Percentiles rank a stretch among this genome's conserved stretches.
These are phyloP conservation scores for Xylota segnis DNA, from an alignment of 2,888 invertebrate species.

Conservation along the genomic window DNA sequence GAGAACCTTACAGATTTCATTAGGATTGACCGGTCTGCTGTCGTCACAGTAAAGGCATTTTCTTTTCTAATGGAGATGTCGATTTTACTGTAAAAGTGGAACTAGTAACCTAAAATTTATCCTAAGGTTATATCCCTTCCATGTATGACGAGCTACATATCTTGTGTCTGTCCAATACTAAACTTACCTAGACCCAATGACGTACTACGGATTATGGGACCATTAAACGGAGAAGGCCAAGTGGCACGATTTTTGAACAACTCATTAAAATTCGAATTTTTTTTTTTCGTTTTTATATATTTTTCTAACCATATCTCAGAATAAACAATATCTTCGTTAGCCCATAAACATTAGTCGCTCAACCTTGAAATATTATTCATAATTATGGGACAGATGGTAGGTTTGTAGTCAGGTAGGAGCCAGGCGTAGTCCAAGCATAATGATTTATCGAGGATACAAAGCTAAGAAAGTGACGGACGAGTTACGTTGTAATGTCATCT, in stretches of 20 bases:
- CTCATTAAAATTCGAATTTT: slow-evolving; percentile 8
- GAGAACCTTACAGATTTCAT: no score
- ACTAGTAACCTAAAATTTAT: no score
- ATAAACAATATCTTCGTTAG: neutral
- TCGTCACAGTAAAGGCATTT: no score
- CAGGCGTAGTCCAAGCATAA: neutral
- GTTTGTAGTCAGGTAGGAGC: neutral
- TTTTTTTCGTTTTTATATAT: neutral
- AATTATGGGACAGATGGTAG: neutral
- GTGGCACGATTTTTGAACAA: neutral
- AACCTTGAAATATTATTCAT: slow-evolving; percentile 20
- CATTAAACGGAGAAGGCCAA: slow-evolving; percentile 7
- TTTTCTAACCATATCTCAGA: neutral
- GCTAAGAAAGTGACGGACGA: neutral
- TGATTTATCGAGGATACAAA: slow-evolving; percentile 8
- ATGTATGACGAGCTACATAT: no score
- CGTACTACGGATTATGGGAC: neutral
- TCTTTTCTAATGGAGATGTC: no score
- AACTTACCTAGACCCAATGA: neutral
- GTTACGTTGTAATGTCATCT: slow-evolving; percentile 5
- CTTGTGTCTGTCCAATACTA: no score
- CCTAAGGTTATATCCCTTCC: no score
- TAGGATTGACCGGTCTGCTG: no score
- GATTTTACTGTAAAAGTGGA: no score
- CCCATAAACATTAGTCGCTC: slow-evolving; percentile 11